Evolutionary conservation across 2,888 invertebrate genomes (phyloP).

Genomic region (Steinernema scapterisci): DNA sequence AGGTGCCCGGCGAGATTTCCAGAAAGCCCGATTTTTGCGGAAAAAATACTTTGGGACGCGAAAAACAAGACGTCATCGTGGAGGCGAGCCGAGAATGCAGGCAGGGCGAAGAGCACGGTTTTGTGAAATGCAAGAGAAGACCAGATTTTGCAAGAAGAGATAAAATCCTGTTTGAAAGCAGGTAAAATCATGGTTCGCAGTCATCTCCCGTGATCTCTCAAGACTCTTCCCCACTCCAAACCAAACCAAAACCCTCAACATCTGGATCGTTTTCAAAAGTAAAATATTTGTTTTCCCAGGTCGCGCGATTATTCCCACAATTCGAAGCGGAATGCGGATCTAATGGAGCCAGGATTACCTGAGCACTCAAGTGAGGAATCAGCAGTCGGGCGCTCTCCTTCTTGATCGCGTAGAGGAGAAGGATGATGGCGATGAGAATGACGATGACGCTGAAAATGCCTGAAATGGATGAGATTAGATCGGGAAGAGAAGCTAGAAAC

Average conservation of each 20-base stretch:
- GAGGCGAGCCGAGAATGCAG: too few relatives aligned
- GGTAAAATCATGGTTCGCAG: not conserved
- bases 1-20: not conserved
- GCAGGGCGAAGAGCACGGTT: too few relatives aligned
- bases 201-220: too few relatives aligned
- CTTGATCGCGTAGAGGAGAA: conserved; percentile 64
- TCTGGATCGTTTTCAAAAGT: not conserved
- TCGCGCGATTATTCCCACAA: not conserved
- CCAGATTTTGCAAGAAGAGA: too few relatives aligned
- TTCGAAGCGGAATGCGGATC: not conserved
- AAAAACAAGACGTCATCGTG: too few relatives aligned
- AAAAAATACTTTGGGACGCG: not conserved
- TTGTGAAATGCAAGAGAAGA: too few relatives aligned
- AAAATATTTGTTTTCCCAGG: not conserved
- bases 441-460: conserved; percentile 61
- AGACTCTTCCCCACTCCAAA: too few relatives aligned
- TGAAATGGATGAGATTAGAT: conserved; percentile 32
- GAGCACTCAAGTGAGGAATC: conserved; percentile 63
- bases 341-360: conserved; percentile 39
- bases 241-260: too few relatives aligned
- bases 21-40: not conserved
- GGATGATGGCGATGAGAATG: conserved; percentile 62
- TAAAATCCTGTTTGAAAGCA: too few relatives aligned
- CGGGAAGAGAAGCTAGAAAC: not conserved
- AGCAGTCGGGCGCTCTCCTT: conserved; percentile 62